These are phyloP conservation scores for Geotrypetes seraphini DNA, from an alignment of 2,797 vertebrate species.

Conservation along the genomic window DNA sequence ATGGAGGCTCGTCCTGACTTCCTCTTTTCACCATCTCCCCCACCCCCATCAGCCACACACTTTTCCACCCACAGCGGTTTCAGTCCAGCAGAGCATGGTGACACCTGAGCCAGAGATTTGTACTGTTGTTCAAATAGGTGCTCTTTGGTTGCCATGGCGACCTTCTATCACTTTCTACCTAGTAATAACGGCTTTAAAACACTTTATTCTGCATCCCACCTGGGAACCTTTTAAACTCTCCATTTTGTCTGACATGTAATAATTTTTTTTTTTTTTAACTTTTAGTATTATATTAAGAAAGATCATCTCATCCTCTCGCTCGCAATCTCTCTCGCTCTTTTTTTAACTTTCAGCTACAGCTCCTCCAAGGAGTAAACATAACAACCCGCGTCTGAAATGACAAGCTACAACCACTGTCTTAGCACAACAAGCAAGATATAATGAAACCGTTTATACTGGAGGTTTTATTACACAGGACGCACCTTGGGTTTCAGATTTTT, in stretches of 20 bases:
- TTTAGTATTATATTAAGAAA: constrained; percentile 49
- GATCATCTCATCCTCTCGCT: constrained; percentile 29
- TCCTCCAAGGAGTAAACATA: constrained; percentile 18
- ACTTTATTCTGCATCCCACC: constrained; percentile 51
- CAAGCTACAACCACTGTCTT: constrained; percentile 16
- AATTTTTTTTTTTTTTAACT: constrained; percentile 41
- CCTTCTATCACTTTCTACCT: constrained; percentile 25
- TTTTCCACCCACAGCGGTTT: not conserved
- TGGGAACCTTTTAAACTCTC: constrained; percentile 54
- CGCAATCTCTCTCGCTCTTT: constrained; percentile 25
- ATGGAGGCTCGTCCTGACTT: not conserved
- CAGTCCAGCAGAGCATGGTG: too few species aligned
- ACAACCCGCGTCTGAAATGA: constrained; percentile 16
- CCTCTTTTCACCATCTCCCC: not conserved
- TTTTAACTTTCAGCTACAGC: constrained; percentile 21
- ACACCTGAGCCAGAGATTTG: not conserved
- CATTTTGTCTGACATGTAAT: constrained; percentile 47
- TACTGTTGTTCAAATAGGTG: not conserved
- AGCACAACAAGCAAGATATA: too few species aligned
- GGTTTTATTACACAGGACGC: too few species aligned
- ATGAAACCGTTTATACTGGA: too few species aligned
- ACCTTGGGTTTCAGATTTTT: too few species aligned
- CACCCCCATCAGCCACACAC: not conserved
- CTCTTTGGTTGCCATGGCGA: constrained; percentile 48
- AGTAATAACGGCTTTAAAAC: constrained; percentile 33